Conservation (phyloP, 2,888 invertebrate species). For the Hydraecia micacea region DNA sequence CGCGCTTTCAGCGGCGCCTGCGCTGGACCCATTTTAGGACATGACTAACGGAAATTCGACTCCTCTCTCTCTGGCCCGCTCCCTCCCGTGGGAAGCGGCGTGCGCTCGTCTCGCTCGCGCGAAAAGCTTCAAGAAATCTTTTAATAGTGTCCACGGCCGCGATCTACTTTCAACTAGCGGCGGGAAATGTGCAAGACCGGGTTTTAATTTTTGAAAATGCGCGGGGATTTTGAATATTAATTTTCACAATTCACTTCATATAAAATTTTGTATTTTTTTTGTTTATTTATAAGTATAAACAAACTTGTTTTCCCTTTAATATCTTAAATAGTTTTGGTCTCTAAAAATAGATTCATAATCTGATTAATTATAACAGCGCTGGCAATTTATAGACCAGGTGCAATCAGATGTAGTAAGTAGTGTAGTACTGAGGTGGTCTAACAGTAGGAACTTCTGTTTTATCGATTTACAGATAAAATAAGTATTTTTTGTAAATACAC, state of each 20-base stretch:
- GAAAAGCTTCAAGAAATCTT: slow-evolving; percentile 90
- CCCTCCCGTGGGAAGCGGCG: slow-evolving; percentile 85
- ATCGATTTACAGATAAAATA: slow-evolving; percentile 73
- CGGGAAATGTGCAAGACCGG: slow-evolving; percentile 85
- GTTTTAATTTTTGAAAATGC: slow-evolving; percentile 78
- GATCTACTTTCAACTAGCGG: slow-evolving; percentile 90
- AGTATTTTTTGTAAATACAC: slow-evolving; percentile 79
- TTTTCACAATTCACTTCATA: slow-evolving; percentile 26
- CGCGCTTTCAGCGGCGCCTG: slow-evolving; percentile 91
- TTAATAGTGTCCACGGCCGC: slow-evolving; percentile 91
- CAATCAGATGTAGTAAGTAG: slow-evolving; percentile 71
- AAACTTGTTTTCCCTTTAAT: slow-evolving; percentile 28
- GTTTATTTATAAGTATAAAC: slow-evolving; percentile 14
- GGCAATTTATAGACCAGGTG: slow-evolving; percentile 68
- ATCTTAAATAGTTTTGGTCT: slow-evolving; percentile 48
- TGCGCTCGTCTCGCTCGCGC: slow-evolving; percentile 86
- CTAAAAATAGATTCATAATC: slow-evolving; percentile 83
- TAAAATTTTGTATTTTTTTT: slow-evolving; percentile 38
- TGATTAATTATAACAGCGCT: slow-evolving; percentile 71
- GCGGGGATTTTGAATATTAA: slow-evolving; percentile 67
- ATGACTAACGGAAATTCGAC: slow-evolving; percentile 93
- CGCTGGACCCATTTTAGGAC: slow-evolving; percentile 93
- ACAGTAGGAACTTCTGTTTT: slow-evolving; percentile 62
- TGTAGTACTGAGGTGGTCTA: slow-evolving; percentile 54
- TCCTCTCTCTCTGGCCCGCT: slow-evolving; percentile 89